Evolutionary conservation across 2,113 vertebrate genomes (phyloP).

Genomic region (Monopterus albus): DNA sequence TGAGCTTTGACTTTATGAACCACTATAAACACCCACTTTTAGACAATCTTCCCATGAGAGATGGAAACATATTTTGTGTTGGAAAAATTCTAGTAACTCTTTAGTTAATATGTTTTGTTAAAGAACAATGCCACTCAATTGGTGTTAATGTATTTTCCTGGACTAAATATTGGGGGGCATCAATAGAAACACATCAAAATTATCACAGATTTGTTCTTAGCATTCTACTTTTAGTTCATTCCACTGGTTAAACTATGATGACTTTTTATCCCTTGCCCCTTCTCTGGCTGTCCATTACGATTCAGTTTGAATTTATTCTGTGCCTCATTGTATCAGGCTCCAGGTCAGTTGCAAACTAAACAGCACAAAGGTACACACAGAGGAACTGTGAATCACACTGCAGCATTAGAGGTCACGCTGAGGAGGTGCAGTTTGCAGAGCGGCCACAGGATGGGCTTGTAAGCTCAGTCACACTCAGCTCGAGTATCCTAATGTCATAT

Average conservation of each 20-base stretch:
- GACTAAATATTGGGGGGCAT: background rate
- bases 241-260: background rate
- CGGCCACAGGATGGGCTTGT: conserved; percentile 39
- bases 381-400: conserved; percentile 28
- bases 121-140: background rate
- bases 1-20: conserved; percentile 4
- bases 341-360: conserved; percentile 56
- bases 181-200: background rate
- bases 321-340: conserved; percentile 48
- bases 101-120: background rate
- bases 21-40: background rate
- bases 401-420: conserved; percentile 40
- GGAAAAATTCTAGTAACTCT: too few species aligned
- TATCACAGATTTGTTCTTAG: background rate
- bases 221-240: background rate
- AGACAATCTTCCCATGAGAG: background rate
- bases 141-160: background rate
- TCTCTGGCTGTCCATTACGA: conserved; percentile 7
- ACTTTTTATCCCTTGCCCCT: conserved; percentile 18
- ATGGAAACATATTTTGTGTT: too few species aligned
- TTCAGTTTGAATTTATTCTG: conserved; percentile 67
- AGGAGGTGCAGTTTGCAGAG: conserved; percentile 12
- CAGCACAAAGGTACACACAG: conserved; percentile 21
- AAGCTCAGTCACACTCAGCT: background rate
- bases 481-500: background rate